Base-by-base conservation (phyloP, 2,797 vertebrate species). In the Anniella stebbinsi region DNA sequence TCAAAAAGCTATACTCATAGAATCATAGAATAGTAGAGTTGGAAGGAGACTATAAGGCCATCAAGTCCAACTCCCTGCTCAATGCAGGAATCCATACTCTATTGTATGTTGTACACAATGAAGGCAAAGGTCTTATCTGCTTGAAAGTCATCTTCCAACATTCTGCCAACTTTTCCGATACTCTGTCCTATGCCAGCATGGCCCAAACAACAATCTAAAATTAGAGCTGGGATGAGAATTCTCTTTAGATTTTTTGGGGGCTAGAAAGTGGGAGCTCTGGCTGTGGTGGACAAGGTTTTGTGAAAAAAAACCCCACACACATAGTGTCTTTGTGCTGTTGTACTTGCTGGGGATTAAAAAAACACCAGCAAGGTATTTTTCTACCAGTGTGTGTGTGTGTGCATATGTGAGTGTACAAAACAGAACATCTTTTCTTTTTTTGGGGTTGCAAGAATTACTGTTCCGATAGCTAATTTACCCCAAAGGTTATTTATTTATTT, bases 61-160 rank as follows among this genome's bases (percentile, higher is more conserved):
- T n/a, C n/a, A n/a, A n/a, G n/a, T n/a, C n/a, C n/a, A n/a, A n/a
- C n/a, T n/a, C n/a, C n/a, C n/a, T n/a, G n/a, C n/a, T n/a, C n/a
- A n/a, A n/a, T n/a, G n/a, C n/a, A n/a, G n/a, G n/a, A n/a, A n/a
- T n/a, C 0, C 25, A 57, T 33, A 28, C 23, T 77, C 21, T 41
- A 25, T 91, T 63, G 78, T 0, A 92, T 21, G 23, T 72, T 73
- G 54, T 73, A 12, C 69, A 70, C 45, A 94, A 92, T 85, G 21
- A 92, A 94, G 10, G 66, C 89, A 92, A 86, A 93, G 12, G 15
- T 36, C n/a, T 4, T 8, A 10, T 33, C 69, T 70, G 6, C 18
- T 23, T 6, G 23, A 66, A 66, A 66, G 63, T 2, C 63, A 66
- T 21, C 21, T 66, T 66, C 63, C 6, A 66, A 57, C 54, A 13